Percentiles rank a stretch among this genome's conserved stretches.
Conservation (phyloP, 2,888 invertebrate genomes). For the Aspidiotus destructor region DNA sequence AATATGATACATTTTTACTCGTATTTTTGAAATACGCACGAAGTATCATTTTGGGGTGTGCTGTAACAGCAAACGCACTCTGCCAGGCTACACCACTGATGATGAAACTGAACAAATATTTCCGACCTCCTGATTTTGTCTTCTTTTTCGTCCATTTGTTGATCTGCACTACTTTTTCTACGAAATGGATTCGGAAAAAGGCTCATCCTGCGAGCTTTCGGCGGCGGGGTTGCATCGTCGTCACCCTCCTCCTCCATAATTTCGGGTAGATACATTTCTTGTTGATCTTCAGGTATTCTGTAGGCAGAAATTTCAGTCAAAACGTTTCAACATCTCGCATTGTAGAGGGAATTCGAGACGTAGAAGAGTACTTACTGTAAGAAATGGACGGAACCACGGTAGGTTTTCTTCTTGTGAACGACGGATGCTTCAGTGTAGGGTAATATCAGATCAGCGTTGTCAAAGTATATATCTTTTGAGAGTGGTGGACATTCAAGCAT, state of each 20-base stretch:
- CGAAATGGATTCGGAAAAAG: slow-evolving; percentile 1
- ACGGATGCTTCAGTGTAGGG: slow-evolving; percentile 51
- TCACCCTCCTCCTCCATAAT: slow-evolving; percentile 47
- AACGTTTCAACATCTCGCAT: background rate
- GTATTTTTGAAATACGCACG: no score
- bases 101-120: background rate
- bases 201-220: background rate
- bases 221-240: background rate
- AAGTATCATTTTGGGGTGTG: no score
- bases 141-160: background rate
- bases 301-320: slow-evolving; percentile 1
- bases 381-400: slow-evolving; percentile 49
- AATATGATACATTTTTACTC: background rate
- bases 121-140: background rate
- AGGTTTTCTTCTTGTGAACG: slow-evolving; percentile 49
- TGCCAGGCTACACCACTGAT: background rate
- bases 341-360: background rate
- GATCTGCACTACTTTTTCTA: background rate
- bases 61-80: no score
- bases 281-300: slow-evolving; percentile 49
- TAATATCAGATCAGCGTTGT: slow-evolving; percentile 44
- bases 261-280: slow-evolving; percentile 48
- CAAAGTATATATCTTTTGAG: slow-evolving; percentile 49
- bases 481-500: slow-evolving; percentile 48
- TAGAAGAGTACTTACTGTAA: slow-evolving; percentile 45